Evolutionary conservation across 2,113 vertebrate genomes (phyloP), one percentile per base, ranked within the genome.

Genomic region (Colistium nudipinnis): DNA sequence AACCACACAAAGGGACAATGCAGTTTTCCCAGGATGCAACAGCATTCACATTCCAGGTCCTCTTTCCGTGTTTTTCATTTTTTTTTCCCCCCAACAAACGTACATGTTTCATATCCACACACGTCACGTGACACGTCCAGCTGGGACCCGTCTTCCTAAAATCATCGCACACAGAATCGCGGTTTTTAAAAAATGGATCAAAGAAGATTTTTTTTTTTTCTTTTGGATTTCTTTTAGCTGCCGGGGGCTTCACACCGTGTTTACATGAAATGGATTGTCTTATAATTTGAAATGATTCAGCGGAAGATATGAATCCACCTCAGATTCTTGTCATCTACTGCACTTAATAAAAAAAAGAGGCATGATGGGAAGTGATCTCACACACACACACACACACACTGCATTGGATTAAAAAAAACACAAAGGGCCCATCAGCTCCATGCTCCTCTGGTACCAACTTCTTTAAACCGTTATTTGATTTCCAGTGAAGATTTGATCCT

Each of bases 21-120:
- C 19, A 63, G 51, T 14, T 38, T 52, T 25, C 5, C 69, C 57
- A 11, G 39, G 72, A 62, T n/a, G 60, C 41, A 48, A 47, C 49
- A n/a, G 74, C 76, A 68, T 67, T 88, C 81, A 84, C 80, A 83
- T 80, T 83, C 76, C 44, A 83, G 55, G 43, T 24, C 39, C 64
- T 75, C 61, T 53, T 70, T 67, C 66, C 62, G 74, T 35, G 19
- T 41, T 52, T 62, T 43, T 62, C 54, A 35, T 27, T 51, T 25
- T 6, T 1, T 25, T 51, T 27, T 54, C 8, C 4, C 20, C 62
- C 65, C 48, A 41, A 69, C 76, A 78, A 78, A 82, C 83, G 70
- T 28, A 54, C 82, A 77, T 1, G 63, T 74, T 82, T 81, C 47
- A 70, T 59, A 76, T 74, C 53, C 49, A 77, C 78, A 82, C 72